Percentiles rank a stretch among this genome's conserved stretches.
These are phyloP conservation scores for Sesamia inferens DNA, from an alignment of 2,888 invertebrate species.

Conservation along the genomic window DNA sequence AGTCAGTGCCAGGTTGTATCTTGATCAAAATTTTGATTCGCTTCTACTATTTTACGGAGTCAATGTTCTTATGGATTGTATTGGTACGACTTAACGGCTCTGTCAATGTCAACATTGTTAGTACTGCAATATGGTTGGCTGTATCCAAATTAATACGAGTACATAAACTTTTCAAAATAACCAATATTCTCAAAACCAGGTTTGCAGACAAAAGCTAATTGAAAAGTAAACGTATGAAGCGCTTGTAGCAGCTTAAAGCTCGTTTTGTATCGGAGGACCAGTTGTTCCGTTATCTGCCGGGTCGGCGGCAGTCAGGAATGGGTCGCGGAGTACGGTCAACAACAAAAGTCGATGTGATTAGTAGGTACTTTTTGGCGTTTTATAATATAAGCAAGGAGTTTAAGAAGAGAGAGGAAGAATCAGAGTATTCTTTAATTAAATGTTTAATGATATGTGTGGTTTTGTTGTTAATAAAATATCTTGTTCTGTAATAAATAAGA, in stretches of 20 bases:
- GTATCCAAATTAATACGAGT: neutral
- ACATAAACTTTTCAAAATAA: neutral
- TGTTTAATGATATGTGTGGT: too few relatives aligned
- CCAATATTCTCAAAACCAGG: neutral
- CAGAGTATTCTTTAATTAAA: too few relatives aligned
- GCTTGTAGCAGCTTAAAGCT: conserved; percentile 46
- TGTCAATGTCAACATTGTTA: neutral
- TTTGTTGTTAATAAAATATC: too few relatives aligned
- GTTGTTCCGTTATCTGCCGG: conserved; percentile 58
- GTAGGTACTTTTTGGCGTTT: too few relatives aligned
- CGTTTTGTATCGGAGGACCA: conserved; percentile 42
- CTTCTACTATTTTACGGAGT: too few relatives aligned
- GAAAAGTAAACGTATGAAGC: conserved; percentile 13
- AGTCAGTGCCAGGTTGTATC: too few relatives aligned
- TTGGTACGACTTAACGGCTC: neutral
- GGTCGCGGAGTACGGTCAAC: conserved; percentile 1
- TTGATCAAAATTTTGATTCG: too few relatives aligned
- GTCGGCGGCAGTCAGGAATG: conserved; percentile 26
- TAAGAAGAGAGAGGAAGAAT: too few relatives aligned
- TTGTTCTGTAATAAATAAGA: too few relatives aligned
- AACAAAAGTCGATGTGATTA: too few relatives aligned
- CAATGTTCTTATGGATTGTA: too few relatives aligned
- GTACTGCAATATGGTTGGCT: neutral
- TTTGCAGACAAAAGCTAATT: neutral
- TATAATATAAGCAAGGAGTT: too few relatives aligned